These are phyloP conservation scores for Platerodrilus igneus DNA, from an alignment of 2,888 invertebrate genomes.

Conservation along the genomic window DNA sequence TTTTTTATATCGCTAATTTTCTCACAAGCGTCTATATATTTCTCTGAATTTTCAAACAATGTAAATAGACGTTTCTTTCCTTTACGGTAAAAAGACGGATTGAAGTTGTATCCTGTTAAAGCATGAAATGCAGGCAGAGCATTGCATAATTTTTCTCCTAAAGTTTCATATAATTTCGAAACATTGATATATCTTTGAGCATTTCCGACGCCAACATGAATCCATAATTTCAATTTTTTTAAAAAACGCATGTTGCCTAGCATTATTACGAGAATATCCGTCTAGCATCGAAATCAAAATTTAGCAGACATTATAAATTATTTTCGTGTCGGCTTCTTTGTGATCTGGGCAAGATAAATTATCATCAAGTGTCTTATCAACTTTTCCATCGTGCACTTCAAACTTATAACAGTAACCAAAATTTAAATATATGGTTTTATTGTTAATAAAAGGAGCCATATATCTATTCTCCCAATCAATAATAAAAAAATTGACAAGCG, in stretches of 20 bases:
- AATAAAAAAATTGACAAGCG: no score
- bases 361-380: background rate
- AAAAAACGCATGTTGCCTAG: slow-evolving; percentile 4
- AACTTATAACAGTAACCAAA: slow-evolving; percentile 3
- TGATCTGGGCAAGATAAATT: background rate
- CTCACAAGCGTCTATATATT: no score
- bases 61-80: no score
- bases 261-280: slow-evolving; percentile 4
- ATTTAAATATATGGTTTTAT: slow-evolving; percentile 5
- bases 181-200: background rate
- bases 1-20: no score
- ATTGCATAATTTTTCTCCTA: no score
- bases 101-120: no score
- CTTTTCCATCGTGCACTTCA: background rate
- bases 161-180: background rate
- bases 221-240: background rate
- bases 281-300: background rate
- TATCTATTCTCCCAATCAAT: no score
- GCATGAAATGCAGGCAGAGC: no score
- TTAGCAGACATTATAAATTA: slow-evolving; percentile 2
- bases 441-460: slow-evolving; percentile 5
- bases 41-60: no score
- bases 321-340: slow-evolving; percentile 7
- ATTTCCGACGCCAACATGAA: background rate
- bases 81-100: no score